phyloP scores from a whole-genome alignment of 2,888 invertebrate species.

The Coecobrya sp. region DNA sequence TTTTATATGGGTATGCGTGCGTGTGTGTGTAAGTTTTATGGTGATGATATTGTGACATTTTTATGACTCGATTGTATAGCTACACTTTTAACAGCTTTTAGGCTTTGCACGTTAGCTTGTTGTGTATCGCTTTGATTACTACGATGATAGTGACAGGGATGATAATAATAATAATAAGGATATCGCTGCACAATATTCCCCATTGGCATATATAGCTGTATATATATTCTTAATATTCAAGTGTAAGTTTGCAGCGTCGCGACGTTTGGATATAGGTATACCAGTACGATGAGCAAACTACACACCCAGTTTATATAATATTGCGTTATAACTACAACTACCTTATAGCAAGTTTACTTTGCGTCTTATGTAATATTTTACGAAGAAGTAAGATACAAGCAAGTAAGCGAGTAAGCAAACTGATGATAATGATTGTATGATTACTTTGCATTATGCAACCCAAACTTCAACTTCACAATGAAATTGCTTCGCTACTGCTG shows the following conservation, averaged over 20 bases:
- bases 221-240: not conserved
- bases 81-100: slow-evolving; percentile 33
- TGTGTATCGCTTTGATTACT: not conserved
- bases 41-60: slow-evolving; percentile 45
- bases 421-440: slow-evolving; percentile 21
- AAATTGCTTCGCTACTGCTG: slow-evolving; percentile 1
- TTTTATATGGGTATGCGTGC: not conserved
- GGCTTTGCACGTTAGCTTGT: not conserved
- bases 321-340: slow-evolving; percentile 11
- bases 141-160: not conserved
- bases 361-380: slow-evolving; percentile 3
- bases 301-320: slow-evolving; percentile 41
- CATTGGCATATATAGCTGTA: not conserved
- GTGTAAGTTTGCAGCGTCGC: slow-evolving; percentile 14
- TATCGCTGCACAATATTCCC: slow-evolving; percentile 6
- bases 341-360: slow-evolving; percentile 47
- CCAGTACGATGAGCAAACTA: not conserved
- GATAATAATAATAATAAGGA: not conserved
- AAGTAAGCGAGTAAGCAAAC: not conserved
- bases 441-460: slow-evolving; percentile 57
- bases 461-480: slow-evolving; percentile 81
- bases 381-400: not conserved
- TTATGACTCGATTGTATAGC: slow-evolving; percentile 41
- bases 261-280: not conserved
- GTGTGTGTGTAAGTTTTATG: not conserved